These are phyloP conservation scores for Stercorarius parasiticus DNA, from an alignment of 2,113 vertebrate species.

Conservation along the genomic window DNA sequence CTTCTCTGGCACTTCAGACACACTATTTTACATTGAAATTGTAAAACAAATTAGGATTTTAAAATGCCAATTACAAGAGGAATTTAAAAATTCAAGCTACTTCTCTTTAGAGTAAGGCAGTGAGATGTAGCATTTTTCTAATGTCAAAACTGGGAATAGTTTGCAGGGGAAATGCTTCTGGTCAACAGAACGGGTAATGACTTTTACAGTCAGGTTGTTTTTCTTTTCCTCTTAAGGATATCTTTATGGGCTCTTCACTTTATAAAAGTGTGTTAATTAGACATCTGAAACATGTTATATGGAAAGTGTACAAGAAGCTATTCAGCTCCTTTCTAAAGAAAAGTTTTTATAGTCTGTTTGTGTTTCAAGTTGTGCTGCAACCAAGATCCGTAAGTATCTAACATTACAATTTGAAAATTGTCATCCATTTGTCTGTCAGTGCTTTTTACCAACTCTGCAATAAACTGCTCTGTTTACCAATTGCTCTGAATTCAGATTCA, in stretches of 20 bases:
- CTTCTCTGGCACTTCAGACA: background rate
- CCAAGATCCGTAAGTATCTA: background rate
- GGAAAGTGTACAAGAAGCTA: background rate
- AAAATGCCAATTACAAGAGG: background rate
- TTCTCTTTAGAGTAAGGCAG: background rate
- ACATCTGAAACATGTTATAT: background rate
- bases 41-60: background rate
- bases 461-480: background rate
- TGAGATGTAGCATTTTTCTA: background rate
- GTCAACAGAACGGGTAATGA: background rate
- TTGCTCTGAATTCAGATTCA: background rate
- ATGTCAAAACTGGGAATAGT: background rate
- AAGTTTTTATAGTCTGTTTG: background rate
- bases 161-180: background rate
- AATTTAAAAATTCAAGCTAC: background rate
- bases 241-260: background rate
- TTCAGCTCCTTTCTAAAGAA: background rate
- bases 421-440: background rate
- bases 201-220: background rate
- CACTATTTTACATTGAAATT: background rate
- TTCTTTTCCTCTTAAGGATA: background rate
- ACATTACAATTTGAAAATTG: background rate
- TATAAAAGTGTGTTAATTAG: background rate
- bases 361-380: background rate
- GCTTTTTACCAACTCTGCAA: background rate